Percentiles rank a stretch among this genome's conserved stretches.
These are phyloP conservation scores for Hirundichthys speculiger DNA, from an alignment of 2,113 vertebrate genomes.

Conservation along the genomic window DNA sequence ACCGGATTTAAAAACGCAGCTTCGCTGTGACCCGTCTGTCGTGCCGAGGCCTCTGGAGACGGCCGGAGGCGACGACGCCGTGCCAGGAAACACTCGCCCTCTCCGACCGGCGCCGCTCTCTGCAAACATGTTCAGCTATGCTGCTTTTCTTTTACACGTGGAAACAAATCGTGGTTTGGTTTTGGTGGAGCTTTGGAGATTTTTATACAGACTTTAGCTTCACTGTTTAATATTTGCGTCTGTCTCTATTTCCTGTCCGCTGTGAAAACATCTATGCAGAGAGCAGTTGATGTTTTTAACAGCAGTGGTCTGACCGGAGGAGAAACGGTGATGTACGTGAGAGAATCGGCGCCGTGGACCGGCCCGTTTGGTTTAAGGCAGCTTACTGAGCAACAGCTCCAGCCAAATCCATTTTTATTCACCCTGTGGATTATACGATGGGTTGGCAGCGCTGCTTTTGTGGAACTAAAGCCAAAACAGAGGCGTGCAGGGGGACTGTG, in stretches of 20 bases:
- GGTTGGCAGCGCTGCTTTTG: constrained; percentile 28
- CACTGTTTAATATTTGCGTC: no score
- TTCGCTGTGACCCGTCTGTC: constrained; percentile 78
- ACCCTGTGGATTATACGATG: constrained; percentile 63
- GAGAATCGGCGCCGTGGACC: constrained; percentile 31
- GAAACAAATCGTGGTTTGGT: no score
- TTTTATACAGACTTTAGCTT: no score
- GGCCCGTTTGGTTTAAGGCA: constrained; percentile 54
- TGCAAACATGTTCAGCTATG: constrained; percentile 1
- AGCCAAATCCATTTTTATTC: constrained; percentile 71
- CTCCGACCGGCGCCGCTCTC: constrained; percentile 14
- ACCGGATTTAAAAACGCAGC: constrained; percentile 75
- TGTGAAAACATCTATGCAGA: neutral
- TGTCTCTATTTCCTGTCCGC: no score
- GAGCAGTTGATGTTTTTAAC: constrained; percentile 16
- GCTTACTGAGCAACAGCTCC: constrained; percentile 51
- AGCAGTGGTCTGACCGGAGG: constrained; percentile 14
- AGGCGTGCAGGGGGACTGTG: constrained; percentile 38
- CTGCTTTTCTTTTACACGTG: neutral
- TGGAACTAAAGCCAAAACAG: constrained; percentile 19
- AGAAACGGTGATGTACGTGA: constrained; percentile 22
- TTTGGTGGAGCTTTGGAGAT: no score
- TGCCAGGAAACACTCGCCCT: constrained; percentile 50
- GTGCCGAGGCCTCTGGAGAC: constrained; percentile 68
- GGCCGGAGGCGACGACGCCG: constrained; percentile 15